A percentile compares a stretch with the other conserved stretches of the same genome.
Conservation (phyloP, 2,797 vertebrate genomes). For the Numenius phaeopus region DNA sequence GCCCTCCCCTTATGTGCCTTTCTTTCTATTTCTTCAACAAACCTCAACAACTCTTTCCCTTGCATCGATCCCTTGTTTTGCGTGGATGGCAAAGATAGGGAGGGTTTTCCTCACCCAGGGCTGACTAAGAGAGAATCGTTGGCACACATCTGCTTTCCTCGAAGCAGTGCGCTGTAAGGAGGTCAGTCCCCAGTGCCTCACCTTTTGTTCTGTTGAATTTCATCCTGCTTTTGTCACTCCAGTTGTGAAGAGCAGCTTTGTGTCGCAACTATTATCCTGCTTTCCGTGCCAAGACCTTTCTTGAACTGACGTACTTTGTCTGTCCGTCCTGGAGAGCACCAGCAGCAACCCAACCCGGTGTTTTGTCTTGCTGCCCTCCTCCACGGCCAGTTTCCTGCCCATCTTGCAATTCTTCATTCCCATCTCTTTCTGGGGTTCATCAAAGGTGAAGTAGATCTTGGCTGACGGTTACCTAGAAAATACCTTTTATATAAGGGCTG, state of each 20-base stretch:
- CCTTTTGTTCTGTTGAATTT: neutral
- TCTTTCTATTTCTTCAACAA: neutral
- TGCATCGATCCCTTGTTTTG: neutral
- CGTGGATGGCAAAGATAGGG: neutral
- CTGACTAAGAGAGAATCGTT: neutral
- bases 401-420: constrained; percentile 57
- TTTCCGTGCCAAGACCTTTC: neutral
- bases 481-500: neutral
- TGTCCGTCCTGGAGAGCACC: neutral
- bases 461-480: constrained; percentile 7
- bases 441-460: constrained; percentile 15
- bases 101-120: neutral
- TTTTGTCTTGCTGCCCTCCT: neutral
- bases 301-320: neutral
- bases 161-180: neutral
- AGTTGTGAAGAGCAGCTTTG: neutral
- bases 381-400: neutral
- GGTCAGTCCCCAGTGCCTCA: neutral
- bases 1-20: neutral
- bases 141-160: neutral
- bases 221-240: neutral
- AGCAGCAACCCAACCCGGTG: neutral
- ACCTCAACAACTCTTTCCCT: neutral
- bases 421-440: neutral
- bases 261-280: neutral